Percentiles rank a stretch among this genome's conserved stretches.
Evolutionary conservation across 2,888 invertebrate genomes (phyloP).

Genomic region (Mesorhabditis sp.): DNA sequence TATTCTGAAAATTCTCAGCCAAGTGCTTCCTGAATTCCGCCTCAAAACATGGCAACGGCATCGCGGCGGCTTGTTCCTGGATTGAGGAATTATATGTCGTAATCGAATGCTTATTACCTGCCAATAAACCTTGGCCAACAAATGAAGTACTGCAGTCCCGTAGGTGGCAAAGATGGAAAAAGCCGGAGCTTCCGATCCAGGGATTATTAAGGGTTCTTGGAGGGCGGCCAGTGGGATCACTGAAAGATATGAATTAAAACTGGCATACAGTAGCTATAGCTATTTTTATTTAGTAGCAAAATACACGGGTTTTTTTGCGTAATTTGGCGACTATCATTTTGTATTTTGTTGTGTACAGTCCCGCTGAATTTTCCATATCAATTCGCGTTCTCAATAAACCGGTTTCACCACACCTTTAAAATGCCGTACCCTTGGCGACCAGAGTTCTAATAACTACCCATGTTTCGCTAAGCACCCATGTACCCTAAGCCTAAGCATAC

Average conservation of each 20-base stretch:
- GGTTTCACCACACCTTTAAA: too few relatives aligned
- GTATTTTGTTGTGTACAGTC: too few relatives aligned
- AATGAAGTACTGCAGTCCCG: slow-evolving; percentile 28
- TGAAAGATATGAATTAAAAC: slow-evolving; percentile 2
- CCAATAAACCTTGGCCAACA: slow-evolving; percentile 27
- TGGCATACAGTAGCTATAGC: too few relatives aligned
- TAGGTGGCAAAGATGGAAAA: slow-evolving; percentile 30
- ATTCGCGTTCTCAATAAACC: too few relatives aligned
- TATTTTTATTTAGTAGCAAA: too few relatives aligned
- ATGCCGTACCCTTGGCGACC: too few relatives aligned
- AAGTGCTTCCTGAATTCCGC: not conserved
- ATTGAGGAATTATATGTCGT: not conserved
- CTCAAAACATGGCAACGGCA: not conserved
- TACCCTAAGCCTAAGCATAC: too few relatives aligned
- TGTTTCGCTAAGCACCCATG: too few relatives aligned
- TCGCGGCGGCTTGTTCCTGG: not conserved
- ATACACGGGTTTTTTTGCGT: too few relatives aligned
- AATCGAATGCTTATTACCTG: not conserved
- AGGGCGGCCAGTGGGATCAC: slow-evolving; percentile 30
- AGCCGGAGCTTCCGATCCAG: slow-evolving; percentile 29
- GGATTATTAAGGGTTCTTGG: slow-evolving; percentile 27
- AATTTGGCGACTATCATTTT: too few relatives aligned
- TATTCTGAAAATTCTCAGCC: not conserved
- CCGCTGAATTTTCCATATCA: too few relatives aligned
- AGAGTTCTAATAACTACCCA: too few relatives aligned